Base-by-base conservation (phyloP, 1,140 invertebrate species). In the Lepidostoma basale region DNA sequence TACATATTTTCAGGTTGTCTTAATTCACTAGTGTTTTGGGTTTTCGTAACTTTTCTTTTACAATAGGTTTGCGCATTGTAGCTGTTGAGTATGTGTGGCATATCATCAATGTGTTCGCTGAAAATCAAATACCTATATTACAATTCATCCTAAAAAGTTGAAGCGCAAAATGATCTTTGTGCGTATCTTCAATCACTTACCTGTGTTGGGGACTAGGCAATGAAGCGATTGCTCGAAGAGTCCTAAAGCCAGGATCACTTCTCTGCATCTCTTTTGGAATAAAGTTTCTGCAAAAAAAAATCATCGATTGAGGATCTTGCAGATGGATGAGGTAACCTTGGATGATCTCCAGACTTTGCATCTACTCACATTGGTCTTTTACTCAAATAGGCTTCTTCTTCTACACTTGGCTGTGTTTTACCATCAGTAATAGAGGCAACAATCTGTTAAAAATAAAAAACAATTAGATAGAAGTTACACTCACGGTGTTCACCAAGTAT, bases 41-140 rank as follows among this genome's bases (percentile, higher is more conserved):
- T 79, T 76, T 85, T 85, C 1, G 77, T 81, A 5, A 87, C 74
- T 77, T 86, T 87, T 26, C 83, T 83, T 71, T 88, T 86, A 6
- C 80, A 79, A 68, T 84, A 83, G 0, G 79, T 81, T 23, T 78
- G 79, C 4, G 79, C 74, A 5, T 75, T 68, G 16, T 75, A 74
- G 54, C 67, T 77, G 56, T 87, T 84, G 42, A 81, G 63, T 18
- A 79, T 73, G 40, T 79, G 78, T 72, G 84, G 83, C 3, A 75
- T 76, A 33, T 82, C 83, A 23, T 86, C 84, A 20, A 62, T 14
- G 12, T 54, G 39, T 20, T 52, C 45, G 47, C 67, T 72, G 18
- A 49, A 68, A 64, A 14, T 12, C 26, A 39, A 45, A 23, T 26
- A n/a, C n/a, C n/a, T n/a, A n/a, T n/a, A n/a, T n/a, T n/a, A n/a